phyloP scores from a whole-genome alignment of 2,797 vertebrate species.

The Chelonia mydas region DNA sequence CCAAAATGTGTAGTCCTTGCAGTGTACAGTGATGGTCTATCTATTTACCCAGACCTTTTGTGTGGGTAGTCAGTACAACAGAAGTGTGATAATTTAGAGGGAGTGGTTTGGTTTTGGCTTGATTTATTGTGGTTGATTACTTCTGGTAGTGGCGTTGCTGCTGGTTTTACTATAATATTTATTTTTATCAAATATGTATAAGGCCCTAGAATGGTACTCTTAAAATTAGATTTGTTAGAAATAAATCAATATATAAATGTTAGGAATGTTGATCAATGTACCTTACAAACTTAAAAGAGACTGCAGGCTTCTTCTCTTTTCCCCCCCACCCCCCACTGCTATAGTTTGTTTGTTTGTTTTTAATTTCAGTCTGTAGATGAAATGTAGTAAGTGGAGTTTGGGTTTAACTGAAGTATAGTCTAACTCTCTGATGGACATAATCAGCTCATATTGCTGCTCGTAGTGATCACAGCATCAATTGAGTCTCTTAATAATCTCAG shows the following conservation, averaged over 20 bases:
- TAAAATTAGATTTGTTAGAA: not conserved
- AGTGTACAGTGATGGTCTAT: no score
- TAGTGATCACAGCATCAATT: not conserved
- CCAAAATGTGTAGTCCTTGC: not conserved
- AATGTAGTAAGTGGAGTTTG: not conserved
- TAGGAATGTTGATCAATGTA: not conserved
- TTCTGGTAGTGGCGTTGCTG: not conserved
- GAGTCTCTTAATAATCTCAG: not conserved
- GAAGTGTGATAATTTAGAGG: not conserved
- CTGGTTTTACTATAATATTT: not conserved
- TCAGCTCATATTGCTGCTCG: not conserved
- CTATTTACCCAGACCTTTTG: not conserved
- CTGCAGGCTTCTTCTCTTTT: not conserved
- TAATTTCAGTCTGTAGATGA: not conserved
- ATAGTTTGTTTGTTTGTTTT: not conserved
- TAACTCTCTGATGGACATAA: not conserved
- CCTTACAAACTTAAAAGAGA: accelerated
- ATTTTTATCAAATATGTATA: not conserved
- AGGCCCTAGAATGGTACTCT: not conserved
- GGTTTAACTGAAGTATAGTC: not conserved
- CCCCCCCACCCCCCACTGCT: not conserved
- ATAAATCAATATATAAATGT: not conserved
- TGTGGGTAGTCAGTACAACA: not conserved
- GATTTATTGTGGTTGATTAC: not conserved
- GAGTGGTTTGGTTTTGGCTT: not conserved